A percentile compares a stretch with the other conserved stretches of the same genome.
Conservation (phyloP, 2,797 vertebrate genomes). For the Anisognathus igniventris region DNA sequence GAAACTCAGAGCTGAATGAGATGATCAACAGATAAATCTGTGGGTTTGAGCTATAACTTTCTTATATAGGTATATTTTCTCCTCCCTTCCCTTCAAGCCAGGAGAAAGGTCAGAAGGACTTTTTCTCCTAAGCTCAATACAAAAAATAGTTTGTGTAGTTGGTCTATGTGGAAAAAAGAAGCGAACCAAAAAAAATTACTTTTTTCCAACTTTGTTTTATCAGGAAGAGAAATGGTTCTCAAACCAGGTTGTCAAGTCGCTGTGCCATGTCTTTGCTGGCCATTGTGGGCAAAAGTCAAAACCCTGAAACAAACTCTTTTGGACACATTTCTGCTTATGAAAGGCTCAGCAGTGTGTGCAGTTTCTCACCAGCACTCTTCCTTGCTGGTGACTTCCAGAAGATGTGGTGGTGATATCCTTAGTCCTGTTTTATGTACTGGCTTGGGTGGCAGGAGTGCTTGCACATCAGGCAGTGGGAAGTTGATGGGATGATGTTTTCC, state of each 20-base stretch:
- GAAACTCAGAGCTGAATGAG: neutral
- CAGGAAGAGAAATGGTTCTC: neutral
- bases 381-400: neutral
- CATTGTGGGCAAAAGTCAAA: neutral
- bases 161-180: neutral
- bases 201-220: neutral
- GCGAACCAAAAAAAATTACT: neutral
- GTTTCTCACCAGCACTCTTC: neutral
- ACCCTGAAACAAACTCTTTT: neutral
- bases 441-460: neutral
- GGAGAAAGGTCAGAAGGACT: neutral
- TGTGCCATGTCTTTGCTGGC: rapidly evolving
- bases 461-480: neutral
- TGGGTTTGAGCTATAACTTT: neutral
- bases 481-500: neutral
- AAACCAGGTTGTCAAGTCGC: rapidly evolving
- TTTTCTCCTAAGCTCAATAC: neutral
- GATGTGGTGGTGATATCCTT: neutral
- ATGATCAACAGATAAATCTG: constrained; percentile 29
- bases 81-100: neutral
- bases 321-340: neutral
- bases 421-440: neutral
- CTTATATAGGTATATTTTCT: neutral
- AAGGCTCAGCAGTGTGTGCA: rapidly evolving
- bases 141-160: neutral